phyloP scores from a whole-genome alignment of 2,113 vertebrate genomes.

The Epinephelus cyanopodus region DNA sequence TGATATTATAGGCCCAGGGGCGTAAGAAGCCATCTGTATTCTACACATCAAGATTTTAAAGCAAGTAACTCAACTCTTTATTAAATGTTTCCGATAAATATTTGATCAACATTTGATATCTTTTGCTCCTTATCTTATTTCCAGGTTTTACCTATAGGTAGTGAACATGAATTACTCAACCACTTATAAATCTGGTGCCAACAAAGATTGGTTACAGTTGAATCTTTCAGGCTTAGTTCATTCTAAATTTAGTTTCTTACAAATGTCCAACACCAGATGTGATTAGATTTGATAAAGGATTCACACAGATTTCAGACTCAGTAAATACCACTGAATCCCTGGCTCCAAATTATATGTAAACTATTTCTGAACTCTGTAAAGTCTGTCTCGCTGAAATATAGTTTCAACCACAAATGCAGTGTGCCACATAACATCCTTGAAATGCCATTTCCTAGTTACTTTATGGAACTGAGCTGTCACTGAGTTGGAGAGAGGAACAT shows the following conservation, averaged over 20 bases:
- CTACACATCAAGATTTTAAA: not conserved
- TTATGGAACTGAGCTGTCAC: not conserved
- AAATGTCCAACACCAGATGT: too few relatives aligned
- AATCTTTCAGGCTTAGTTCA: not conserved
- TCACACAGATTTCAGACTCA: too few relatives aligned
- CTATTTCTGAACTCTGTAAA: not conserved
- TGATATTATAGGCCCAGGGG: too few relatives aligned
- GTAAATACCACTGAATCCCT: not conserved
- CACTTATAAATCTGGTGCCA: not conserved
- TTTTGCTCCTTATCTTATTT: too few relatives aligned
- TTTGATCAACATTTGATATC: too few relatives aligned
- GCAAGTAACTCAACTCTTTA: too few relatives aligned
- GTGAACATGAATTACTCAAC: not conserved
- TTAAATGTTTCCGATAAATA: not conserved
- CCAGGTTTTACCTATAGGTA: not conserved
- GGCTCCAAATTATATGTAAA: not conserved
- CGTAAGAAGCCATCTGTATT: too few relatives aligned
- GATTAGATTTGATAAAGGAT: too few relatives aligned
- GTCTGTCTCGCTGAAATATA: not conserved
- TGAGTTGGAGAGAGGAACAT: not conserved
- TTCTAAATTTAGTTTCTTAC: too few relatives aligned
- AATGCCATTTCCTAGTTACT: not conserved
- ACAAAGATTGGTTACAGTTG: not conserved
- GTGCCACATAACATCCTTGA: not conserved
- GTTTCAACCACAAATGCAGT: not conserved